These are phyloP conservation scores for Artemia sinica DNA, from an alignment of 2,888 invertebrate species.

Conservation along the genomic window DNA sequence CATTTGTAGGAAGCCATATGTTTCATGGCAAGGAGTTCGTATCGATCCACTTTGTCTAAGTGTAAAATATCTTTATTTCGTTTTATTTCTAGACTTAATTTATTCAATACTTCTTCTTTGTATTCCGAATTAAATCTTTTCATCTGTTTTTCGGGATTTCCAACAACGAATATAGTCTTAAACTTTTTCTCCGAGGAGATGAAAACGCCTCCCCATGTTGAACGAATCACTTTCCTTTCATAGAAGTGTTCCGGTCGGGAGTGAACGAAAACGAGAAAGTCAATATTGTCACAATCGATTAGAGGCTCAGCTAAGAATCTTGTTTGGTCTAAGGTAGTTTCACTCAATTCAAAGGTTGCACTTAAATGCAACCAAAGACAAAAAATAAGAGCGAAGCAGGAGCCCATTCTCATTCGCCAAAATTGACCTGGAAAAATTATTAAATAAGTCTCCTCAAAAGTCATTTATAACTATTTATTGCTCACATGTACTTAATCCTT, in stretches of 20 bases:
- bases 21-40: constrained; percentile 28
- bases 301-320: not conserved
- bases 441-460: too few relatives aligned
- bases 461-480: too few relatives aligned
- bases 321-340: too few relatives aligned
- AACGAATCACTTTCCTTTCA: constrained; percentile 29
- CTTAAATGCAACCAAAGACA: too few relatives aligned
- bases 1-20: constrained; percentile 28
- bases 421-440: too few relatives aligned
- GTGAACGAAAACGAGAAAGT: constrained; percentile 28
- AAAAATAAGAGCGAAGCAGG: too few relatives aligned
- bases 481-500: too few relatives aligned
- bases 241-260: constrained; percentile 28
- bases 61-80: constrained; percentile 26
- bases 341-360: too few relatives aligned
- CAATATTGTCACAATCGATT: constrained; percentile 3
- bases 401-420: too few relatives aligned
- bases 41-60: constrained; percentile 27
- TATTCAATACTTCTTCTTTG: constrained; percentile 23
- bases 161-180: not conserved
- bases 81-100: constrained; percentile 27
- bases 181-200: constrained; percentile 23
- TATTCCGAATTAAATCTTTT: constrained; percentile 1
- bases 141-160: constrained; percentile 13
- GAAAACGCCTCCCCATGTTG: constrained; percentile 29